Percentiles rank a stretch among this genome's conserved stretches.
Conservation (phyloP, 2,797 vertebrate species). For the Semaprochilodus insignis region DNA sequence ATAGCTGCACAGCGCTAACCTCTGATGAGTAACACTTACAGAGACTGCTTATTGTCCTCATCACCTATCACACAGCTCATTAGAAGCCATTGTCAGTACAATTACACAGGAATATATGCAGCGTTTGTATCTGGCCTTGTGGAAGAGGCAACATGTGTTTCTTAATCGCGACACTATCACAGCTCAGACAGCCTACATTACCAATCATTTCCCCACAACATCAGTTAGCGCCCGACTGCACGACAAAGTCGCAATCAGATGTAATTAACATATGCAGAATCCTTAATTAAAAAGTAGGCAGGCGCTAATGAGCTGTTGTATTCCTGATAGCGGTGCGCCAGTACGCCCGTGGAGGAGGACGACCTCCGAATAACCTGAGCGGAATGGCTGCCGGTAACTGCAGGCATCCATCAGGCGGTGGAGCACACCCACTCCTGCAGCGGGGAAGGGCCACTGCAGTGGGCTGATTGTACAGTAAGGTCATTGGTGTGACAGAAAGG, state of each 20-base stretch:
- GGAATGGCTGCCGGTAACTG: constrained; percentile 28
- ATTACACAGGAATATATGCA: constrained; percentile 35
- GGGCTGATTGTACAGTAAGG: constrained; percentile 28
- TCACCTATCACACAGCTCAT: constrained; percentile 40
- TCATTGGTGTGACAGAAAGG: constrained; percentile 38
- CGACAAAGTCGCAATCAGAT: constrained; percentile 60
- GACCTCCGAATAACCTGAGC: constrained; percentile 51
- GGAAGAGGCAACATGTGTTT: constrained; percentile 59
- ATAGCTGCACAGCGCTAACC: not conserved
- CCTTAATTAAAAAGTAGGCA: constrained; percentile 63
- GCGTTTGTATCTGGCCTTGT: constrained; percentile 40
- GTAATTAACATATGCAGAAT: constrained; percentile 65
- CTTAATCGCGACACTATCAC: constrained; percentile 59
- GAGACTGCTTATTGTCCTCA: not conserved
- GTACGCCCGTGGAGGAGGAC: constrained; percentile 46
- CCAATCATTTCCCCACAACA: constrained; percentile 54
- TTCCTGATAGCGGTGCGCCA: constrained; percentile 50
- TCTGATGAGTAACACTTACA: not conserved
- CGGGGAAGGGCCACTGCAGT: not conserved
- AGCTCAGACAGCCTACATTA: constrained; percentile 52
- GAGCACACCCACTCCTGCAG: not conserved
- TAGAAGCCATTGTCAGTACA: constrained; percentile 42
- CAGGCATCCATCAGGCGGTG: constrained; percentile 48
- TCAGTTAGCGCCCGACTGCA: constrained; percentile 55
- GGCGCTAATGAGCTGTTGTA: constrained; percentile 60